Percentiles rank a stretch among this genome's conserved stretches.
These are phyloP conservation scores for Lamellibrachia satsuma DNA, from an alignment of 2,888 invertebrate genomes.

Conservation along the genomic window DNA sequence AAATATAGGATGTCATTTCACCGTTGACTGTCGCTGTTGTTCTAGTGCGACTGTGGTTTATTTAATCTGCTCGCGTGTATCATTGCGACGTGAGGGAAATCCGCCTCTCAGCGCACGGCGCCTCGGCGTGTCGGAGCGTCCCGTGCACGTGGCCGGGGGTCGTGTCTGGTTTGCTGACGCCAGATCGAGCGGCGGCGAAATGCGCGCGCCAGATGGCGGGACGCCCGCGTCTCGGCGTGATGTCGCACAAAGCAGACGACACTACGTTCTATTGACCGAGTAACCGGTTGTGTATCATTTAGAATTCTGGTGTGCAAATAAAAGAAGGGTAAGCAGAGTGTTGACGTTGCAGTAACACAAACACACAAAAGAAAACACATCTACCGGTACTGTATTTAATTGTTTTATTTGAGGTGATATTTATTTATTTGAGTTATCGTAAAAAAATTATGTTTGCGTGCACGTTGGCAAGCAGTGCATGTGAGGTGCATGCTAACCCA, in stretches of 20 bases:
- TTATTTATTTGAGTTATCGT: no score
- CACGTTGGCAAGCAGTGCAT: no score
- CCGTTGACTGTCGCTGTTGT: background rate
- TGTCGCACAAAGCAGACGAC: slow-evolving; percentile 5
- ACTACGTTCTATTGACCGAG: background rate
- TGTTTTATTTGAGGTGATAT: no score
- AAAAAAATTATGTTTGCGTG: no score
- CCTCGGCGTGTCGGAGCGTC: background rate
- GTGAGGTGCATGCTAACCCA: no score
- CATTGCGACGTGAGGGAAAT: slow-evolving; percentile 4
- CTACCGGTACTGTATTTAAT: no score
- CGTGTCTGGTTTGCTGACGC: background rate
- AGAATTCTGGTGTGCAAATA: background rate
- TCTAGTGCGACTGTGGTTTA: background rate
- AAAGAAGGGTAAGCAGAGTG: background rate
- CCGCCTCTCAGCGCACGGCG: background rate
- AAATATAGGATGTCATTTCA: slow-evolving; percentile 2
- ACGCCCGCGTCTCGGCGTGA: background rate
- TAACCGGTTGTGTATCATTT: background rate
- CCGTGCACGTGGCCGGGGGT: background rate
- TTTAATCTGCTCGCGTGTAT: background rate
- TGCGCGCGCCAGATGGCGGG: background rate
- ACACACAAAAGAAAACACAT: no score
- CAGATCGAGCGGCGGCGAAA: background rate
- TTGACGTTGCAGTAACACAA: background rate